Evolutionary conservation across 1,140 invertebrate genomes (phyloP).

Genomic region (Octopus sinensis): DNA sequence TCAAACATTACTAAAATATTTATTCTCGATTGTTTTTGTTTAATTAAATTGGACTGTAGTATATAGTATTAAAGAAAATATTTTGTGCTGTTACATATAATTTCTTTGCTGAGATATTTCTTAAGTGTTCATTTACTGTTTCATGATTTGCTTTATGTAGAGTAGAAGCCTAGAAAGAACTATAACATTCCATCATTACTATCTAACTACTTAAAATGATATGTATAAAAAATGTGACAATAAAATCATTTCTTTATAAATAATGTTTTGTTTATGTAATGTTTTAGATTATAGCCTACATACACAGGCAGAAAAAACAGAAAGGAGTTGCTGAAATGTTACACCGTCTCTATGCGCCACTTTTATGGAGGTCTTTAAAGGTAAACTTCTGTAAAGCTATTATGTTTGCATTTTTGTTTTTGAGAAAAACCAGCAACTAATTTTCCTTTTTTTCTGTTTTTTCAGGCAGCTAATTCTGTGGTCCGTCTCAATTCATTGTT

Average conservation of each 20-base stretch:
- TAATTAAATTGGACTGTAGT: too few relatives aligned
- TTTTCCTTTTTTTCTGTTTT: conserved; percentile 13
- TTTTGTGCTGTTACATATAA: too few relatives aligned
- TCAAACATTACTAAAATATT: too few relatives aligned
- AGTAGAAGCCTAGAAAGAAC: too few relatives aligned
- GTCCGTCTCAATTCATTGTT: conserved; percentile 52
- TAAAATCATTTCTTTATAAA: background rate
- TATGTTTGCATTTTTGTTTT: background rate
- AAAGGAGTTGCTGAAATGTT: conserved; percentile 49
- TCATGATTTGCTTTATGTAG: too few relatives aligned
- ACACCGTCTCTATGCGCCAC: conserved; percentile 44
- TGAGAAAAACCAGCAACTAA: background rate
- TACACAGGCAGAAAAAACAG: conserved; percentile 50
- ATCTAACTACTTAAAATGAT: too few relatives aligned
- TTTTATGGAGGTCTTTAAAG: conserved; percentile 51
- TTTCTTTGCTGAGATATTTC: too few relatives aligned
- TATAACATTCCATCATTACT: too few relatives aligned
- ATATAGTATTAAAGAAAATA: too few relatives aligned
- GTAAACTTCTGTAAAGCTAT: conserved; percentile 28
- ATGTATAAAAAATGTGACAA: too few relatives aligned
- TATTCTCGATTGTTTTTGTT: too few relatives aligned
- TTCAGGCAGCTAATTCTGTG: conserved; percentile 50
- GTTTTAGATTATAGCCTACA: conserved; percentile 44
- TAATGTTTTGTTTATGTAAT: background rate
- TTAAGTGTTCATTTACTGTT: too few relatives aligned